Evolutionary conservation across 1,140 invertebrate species (phyloP), one percentile per base, ranked within the genome.

Genomic region (Copidosoma floridanum): DNA sequence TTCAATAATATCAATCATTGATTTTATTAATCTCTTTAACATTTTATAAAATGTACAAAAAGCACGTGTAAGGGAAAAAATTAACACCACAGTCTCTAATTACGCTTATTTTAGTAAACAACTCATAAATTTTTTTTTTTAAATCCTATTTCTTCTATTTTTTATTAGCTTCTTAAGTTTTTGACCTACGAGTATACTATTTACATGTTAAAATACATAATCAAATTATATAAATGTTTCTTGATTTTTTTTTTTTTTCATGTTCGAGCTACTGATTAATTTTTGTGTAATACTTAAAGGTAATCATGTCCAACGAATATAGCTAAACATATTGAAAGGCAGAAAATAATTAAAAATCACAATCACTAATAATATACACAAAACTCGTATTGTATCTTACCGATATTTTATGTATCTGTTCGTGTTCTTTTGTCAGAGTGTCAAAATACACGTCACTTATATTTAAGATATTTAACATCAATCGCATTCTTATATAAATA

Each of bases 21-120:
- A 32, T 32, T 61, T 61, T 61, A 61, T 61, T 55, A 50, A n/a
- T 24, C 37, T 40, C n/a, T 20, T 60, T 54, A 44, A 53, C 12
- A 14, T 37, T 54, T 38, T 50, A 61, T 61, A 61, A 61, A 61
- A 61, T 61, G 51, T 61, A 61, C 58, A 61, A 61, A 61, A 61
- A 61, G 58, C 58, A 54, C 51, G 48, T 41, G 52, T 41, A 40
- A 48, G 51, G 53, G 51, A 32, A 47, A n/a, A 47, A 54, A 48
- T 54, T 48, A 54, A 61, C 58, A 47, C 20, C 50, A 51, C 51
- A 53, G 24, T 40, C 16, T 35, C 51, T 60, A 44, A n/a, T n/a
- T 38, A 35, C 8, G 16, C 27, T 43, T 35, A n/a, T 61, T 29
- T 48, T 50, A 24, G 20, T 41, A 40, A 38, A 21, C 14, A 41